These are phyloP conservation scores for Cepaea hortensis DNA, from an alignment of 2,888 invertebrate genomes.

Conservation along the genomic window DNA sequence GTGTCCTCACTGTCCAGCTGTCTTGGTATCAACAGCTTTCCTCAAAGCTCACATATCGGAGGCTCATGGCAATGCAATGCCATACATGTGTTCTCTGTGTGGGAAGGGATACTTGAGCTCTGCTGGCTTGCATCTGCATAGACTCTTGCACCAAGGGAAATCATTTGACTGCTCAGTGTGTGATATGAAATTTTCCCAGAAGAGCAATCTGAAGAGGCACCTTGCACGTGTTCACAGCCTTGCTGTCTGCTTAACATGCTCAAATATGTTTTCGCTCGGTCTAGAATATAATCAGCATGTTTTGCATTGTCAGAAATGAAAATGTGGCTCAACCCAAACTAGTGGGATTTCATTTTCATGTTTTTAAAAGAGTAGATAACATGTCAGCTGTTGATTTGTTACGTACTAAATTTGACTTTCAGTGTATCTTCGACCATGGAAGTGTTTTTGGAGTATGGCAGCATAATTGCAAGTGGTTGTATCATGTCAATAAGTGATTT, in stretches of 20 bases:
- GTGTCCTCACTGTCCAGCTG: conserved; percentile 39
- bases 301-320: conserved; percentile 31
- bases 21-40: not conserved
- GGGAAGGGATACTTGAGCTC: conserved; percentile 37
- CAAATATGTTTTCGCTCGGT: conserved; percentile 12
- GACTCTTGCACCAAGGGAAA: conserved; percentile 33
- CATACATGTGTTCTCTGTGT: conserved; percentile 21
- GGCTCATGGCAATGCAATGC: conserved; percentile 11
- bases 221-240: conserved; percentile 21
- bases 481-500: no score
- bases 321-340: not conserved
- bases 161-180: conserved; percentile 30
- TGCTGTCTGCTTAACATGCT: conserved; percentile 10
- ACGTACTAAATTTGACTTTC: no score
- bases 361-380: no score
- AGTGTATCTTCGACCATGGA: no score
- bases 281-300: conserved; percentile 40
- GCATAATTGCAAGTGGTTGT: no score
- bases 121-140: conserved; percentile 34
- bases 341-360: no score
- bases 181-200: conserved; percentile 37
- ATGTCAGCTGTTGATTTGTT: no score
- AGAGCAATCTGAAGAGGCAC: conserved; percentile 33
- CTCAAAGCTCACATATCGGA: conserved; percentile 32
- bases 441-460: no score